These are phyloP conservation scores for Lynx canadensis DNA, from an alignment of 2,113 vertebrate species.

Conservation along the genomic window DNA sequence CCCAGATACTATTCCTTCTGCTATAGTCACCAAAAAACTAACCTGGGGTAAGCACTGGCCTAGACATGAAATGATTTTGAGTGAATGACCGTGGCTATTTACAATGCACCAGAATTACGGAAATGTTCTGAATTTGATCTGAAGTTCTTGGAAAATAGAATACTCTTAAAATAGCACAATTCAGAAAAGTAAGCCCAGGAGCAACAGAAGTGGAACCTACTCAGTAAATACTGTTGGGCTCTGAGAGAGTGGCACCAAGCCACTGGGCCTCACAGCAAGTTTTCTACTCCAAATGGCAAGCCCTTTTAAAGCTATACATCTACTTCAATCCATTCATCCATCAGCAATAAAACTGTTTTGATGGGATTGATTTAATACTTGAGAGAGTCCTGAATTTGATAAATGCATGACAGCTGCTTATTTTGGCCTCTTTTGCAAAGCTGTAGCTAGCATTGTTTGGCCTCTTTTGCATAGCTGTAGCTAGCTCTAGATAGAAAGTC, in stretches of 20 bases:
- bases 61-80: conserved; percentile 6
- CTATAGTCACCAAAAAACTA: conserved; percentile 54
- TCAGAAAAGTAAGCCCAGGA: conserved; percentile 35
- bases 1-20: conserved; percentile 7
- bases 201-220: conserved; percentile 21
- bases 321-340: conserved; percentile 66
- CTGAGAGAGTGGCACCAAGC: conserved; percentile 22
- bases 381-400: conserved; percentile 71
- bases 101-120: background rate
- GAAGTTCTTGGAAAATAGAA: conserved; percentile 14
- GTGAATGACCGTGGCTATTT: background rate
- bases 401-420: conserved; percentile 77
- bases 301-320: conserved; percentile 47
- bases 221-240: conserved; percentile 36
- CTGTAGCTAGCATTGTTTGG: conserved; percentile 46
- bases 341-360: conserved; percentile 72
- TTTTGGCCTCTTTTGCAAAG: conserved; percentile 74
- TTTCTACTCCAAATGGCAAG: conserved; percentile 56
- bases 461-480: conserved; percentile 61
- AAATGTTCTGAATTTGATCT: conserved; percentile 40
- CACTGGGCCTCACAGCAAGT: background rate
- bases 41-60: background rate
- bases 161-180: conserved; percentile 15
- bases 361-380: conserved; percentile 74
- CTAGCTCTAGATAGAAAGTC: conserved; percentile 44